These are phyloP conservation scores for Sclerurus mexicanus DNA, from an alignment of 2,113 vertebrate genomes.

Conservation along the genomic window DNA sequence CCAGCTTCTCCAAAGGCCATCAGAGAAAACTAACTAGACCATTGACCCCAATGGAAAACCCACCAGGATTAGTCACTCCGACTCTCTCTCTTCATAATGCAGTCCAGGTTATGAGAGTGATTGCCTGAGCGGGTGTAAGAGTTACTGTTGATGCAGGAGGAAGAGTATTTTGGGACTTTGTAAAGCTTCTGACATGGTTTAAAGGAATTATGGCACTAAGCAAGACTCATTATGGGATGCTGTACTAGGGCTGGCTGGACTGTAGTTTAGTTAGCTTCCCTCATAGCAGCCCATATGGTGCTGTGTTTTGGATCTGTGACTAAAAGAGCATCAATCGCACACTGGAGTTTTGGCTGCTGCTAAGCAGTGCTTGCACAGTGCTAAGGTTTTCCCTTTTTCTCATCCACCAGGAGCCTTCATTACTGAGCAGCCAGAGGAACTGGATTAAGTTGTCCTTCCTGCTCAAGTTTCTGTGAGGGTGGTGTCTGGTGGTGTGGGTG, in stretches of 20 bases:
- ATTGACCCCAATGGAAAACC: not conserved
- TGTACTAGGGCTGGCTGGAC: not conserved
- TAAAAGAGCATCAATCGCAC: not conserved
- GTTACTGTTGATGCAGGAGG: not conserved
- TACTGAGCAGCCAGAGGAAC: not conserved
- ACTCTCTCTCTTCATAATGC: too few relatives aligned
- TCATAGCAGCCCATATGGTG: fast-evolving
- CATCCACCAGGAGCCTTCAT: not conserved
- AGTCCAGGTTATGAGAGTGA: not conserved
- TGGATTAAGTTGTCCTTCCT: not conserved
- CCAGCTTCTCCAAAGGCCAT: not conserved
- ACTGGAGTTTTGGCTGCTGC: not conserved
- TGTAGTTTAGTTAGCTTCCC: not conserved
- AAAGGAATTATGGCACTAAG: not conserved
- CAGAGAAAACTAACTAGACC: not conserved
- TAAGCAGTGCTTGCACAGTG: not conserved
- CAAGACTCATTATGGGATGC: not conserved
- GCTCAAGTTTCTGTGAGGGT: not conserved
- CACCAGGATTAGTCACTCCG: not conserved
- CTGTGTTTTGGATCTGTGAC: not conserved
- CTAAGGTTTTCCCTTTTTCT: not conserved
- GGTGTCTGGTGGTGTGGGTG: not conserved
- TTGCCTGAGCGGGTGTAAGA: not conserved
- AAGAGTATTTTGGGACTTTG: not conserved
- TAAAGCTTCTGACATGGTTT: not conserved